Base-by-base conservation (phyloP, 2,113 vertebrate genomes). In the Oryzias curvinotus region DNA sequence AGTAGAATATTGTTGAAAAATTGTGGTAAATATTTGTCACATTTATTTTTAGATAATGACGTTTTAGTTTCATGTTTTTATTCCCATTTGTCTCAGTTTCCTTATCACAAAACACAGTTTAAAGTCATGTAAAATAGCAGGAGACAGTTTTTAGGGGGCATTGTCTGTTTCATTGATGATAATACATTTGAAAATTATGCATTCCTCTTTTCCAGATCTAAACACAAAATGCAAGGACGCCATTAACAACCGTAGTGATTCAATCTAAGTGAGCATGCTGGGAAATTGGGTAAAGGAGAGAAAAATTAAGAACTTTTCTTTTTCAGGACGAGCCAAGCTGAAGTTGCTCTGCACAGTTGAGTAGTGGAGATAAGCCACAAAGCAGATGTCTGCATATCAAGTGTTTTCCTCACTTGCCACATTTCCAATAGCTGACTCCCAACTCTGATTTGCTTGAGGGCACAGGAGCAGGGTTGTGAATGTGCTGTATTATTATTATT, bases 321-420 rank as follows among this genome's bases (percentile, higher is more conserved):
- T 81, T 75, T 64, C 48, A 14, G 73, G 77, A 73, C 81, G 79
- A 86, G 87, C 86, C 87, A 89, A 89, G 86, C 90, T 79, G 86
- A 80, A 83, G 89, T 83, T 71, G 80, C 80, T 85, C 65, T 84
- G 79, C 83, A 84, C 87, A 88, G 88, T 88, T 85, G 83, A 91
- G 83, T 83, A 84, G 77, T 72, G 70, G 71, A 85, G 90, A 90
- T 90, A 92, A 90, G 87, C 88, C 82, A 86, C 84, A 80, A 82
- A 87, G 83, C 87, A 88, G 84, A 91, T 80, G 84, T 81, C 68
- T 85, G 89, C 89, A 88, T 86, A 85, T 85, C 81, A 88, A 88
- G 84, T 78, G 68, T 67, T 83, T 68, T 77, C 79, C 79, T 86
- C 65, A 73, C 72, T 84, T 85, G 81, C 86, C 85, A 79, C 77